A percentile compares a stretch with the other conserved stretches of the same genome.
Conservation (phyloP, 2,797 vertebrate species). For the Odontamblyopus rebecca region DNA sequence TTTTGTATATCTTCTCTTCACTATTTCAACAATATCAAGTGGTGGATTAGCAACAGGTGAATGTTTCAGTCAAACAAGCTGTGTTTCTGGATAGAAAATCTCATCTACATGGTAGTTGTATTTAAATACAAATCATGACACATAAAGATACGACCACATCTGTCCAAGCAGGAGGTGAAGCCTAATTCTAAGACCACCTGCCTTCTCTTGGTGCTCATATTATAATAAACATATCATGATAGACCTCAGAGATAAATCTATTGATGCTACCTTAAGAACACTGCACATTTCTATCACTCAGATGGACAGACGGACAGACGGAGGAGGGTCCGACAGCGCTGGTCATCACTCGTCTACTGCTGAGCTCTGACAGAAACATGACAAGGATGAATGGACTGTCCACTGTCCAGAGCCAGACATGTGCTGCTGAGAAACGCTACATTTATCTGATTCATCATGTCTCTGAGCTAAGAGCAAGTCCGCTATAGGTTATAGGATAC, state of each 20-base stretch:
- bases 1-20: too few relatives aligned
- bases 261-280: constrained; percentile 66
- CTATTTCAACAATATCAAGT: background rate
- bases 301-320: constrained; percentile 56
- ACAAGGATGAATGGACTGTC: constrained; percentile 73
- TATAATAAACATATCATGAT: constrained; percentile 29
- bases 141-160: constrained; percentile 12
- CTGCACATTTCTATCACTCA: constrained; percentile 76
- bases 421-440: constrained; percentile 44
- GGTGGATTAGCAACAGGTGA: background rate
- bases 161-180: constrained; percentile 18
- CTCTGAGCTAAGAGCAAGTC: constrained; percentile 34
- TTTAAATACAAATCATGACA: constrained; percentile 25
- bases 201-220: constrained; percentile 24
- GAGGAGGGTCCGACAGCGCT: constrained; percentile 62
- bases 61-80: background rate
- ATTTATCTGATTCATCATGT: constrained; percentile 55
- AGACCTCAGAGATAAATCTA: constrained; percentile 60
- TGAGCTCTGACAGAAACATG: constrained; percentile 76
- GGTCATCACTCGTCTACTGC: constrained; percentile 76
- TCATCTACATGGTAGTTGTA: background rate
- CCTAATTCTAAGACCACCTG: background rate
- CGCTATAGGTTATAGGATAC: background rate
- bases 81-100: background rate
- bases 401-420: constrained; percentile 50